Base-by-base conservation (phyloP, 2,888 invertebrate species). In the Mythimna lalbum region DNA sequence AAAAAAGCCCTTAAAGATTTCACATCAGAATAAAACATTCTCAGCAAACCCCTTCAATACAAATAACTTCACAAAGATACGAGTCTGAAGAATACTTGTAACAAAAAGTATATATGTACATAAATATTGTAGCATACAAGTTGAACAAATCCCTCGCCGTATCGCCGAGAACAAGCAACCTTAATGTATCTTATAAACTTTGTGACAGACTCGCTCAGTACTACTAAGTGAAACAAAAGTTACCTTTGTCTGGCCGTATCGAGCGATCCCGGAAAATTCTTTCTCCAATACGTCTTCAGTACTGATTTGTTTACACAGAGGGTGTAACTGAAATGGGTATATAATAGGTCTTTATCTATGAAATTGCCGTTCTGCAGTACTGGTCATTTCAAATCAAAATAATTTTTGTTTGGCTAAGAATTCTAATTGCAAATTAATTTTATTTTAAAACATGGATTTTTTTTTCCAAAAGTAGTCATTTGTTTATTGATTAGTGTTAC, bases 161-260 rank as follows among this genome's bases (percentile, higher is more conserved):
- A 82, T 74, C 69, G 57, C 52, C 23, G 57, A 39, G 55, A 72
- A 83, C 81, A 85, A 83, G 86, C 78, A 53, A 57, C 55, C 69
- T 61, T 78, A 78, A 83, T 78, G 65, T 83, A 66, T 70, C 65
- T 72, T 69, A 68, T 63, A 73, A 85, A 80, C 67, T 78, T 80
- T 19, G 63, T 63, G 63, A 65, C 63, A 60, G 69, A 59, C 68
- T 64, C 52, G 33, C 73, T 73, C 77, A 70, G 27, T 62, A 52
- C 59, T 73, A 65, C 53, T 66, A 67, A 71, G 71, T 70, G 64
- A 83, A 76, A 76, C 73, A 72, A 78, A 83, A 80, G 73, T 83
- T 81, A 75, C 71, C 60, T 75, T 75, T 69, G 73, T 68, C 62
- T 57, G 56, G 39, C 50, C 47, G 27, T 70, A 66, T 71, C 43